Conservation (phyloP, 2,113 vertebrate genomes). For the Petrocephalus microphthalmus region DNA sequence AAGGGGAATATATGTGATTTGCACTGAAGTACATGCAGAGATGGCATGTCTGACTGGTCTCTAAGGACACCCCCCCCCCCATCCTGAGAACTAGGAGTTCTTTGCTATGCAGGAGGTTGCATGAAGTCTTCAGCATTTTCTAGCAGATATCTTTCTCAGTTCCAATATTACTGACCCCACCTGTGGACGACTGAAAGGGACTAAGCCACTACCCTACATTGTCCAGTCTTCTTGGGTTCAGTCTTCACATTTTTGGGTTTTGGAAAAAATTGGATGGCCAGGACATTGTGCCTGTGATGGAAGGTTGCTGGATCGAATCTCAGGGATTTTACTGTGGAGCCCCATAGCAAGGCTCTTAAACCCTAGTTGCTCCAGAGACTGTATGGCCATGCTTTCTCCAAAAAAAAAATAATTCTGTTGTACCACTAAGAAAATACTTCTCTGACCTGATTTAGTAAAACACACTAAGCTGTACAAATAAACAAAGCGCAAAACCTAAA, state of each 20-base stretch:
- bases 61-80: neutral
- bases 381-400: neutral
- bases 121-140: neutral
- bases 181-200: neutral
- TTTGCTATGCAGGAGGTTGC: neutral
- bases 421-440: neutral
- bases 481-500: neutral
- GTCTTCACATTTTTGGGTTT: neutral
- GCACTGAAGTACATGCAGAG: neutral
- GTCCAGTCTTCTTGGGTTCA: neutral
- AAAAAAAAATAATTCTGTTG: neutral
- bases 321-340: neutral
- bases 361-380: neutral
- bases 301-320: neutral
- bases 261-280: neutral
- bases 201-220: neutral
- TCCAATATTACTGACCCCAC: neutral
- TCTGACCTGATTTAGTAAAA: neutral
- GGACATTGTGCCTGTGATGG: neutral
- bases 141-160: neutral
- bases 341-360: neutral
- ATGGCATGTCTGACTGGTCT: conserved; percentile 37
- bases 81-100: conserved; percentile 25
- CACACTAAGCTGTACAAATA: conserved; percentile 1
- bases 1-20: neutral